phyloP scores from a whole-genome alignment of 2,797 vertebrate species.

The Paguma larvata region DNA sequence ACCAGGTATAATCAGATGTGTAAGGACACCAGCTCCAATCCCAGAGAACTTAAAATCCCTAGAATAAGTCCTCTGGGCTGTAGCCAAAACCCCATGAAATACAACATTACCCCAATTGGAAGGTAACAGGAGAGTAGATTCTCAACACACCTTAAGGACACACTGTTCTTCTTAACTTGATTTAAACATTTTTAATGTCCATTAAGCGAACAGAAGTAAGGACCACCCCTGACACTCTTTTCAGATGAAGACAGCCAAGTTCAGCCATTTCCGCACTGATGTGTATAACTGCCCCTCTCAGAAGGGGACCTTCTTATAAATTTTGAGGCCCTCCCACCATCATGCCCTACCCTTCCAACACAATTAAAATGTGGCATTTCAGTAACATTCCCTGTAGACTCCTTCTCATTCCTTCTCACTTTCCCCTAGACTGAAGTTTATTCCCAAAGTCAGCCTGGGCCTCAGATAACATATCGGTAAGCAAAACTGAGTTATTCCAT shows the following conservation, averaged over 20 bases:
- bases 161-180: not conserved
- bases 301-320: not conserved
- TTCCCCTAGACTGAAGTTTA: not conserved
- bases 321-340: not conserved
- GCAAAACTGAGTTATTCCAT: not conserved
- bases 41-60: slow-evolving; percentile 6
- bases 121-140: not conserved
- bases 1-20: not conserved
- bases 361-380: not conserved
- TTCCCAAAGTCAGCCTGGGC: not conserved
- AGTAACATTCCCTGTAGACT: not conserved
- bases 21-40: not conserved
- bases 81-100: not conserved
- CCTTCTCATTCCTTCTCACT: not conserved
- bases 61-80: not conserved
- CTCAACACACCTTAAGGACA: not conserved
- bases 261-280: not conserved
- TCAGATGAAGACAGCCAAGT: slow-evolving; percentile 30
- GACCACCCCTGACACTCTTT: not conserved
- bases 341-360: not conserved
- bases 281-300: not conserved
- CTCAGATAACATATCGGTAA: not conserved
- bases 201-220: not conserved
- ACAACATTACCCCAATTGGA: not conserved
- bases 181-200: not conserved